Percentiles rank a stretch among this genome's conserved stretches.
phyloP scores from a whole-genome alignment of 2,888 invertebrate species.

The Hypercompe scribonia region DNA sequence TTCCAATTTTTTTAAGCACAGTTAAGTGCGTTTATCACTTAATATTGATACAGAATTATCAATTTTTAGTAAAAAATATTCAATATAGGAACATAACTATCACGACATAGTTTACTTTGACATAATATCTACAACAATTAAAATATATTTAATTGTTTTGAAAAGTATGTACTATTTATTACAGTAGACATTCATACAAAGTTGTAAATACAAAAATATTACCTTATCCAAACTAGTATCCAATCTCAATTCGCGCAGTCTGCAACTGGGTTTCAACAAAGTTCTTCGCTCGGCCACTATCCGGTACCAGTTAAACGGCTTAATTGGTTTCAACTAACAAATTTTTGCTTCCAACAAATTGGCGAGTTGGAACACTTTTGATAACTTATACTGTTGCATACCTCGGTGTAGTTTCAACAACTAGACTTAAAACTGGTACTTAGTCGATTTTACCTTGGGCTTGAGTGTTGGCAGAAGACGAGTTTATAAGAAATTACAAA shows the following conservation, averaged over 20 bases:
- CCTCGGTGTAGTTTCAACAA: background rate
- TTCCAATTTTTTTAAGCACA: no score
- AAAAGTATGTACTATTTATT: no score
- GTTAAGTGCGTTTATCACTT: no score
- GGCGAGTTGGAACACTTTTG: slow-evolving; percentile 39
- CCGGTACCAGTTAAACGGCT: slow-evolving; percentile 59
- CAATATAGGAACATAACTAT: no score
- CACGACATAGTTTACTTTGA: no score
- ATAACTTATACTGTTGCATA: slow-evolving; percentile 39
- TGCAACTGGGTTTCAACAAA: slow-evolving; percentile 56
- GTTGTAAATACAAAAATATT: background rate
- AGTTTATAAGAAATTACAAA: no score
- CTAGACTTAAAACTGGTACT: background rate
- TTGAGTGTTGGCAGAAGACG: no score
- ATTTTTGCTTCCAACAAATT: slow-evolving; percentile 54
- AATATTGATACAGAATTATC: no score
- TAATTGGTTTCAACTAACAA: slow-evolving; percentile 65
- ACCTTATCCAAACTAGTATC: slow-evolving; percentile 23
- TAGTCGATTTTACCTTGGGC: background rate
- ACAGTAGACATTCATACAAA: no score
- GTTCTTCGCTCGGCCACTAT: slow-evolving; percentile 51
- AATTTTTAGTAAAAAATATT: no score
- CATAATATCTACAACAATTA: no score
- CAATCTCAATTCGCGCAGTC: slow-evolving; percentile 22
- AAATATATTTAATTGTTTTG: no score